These are phyloP conservation scores for Apostichopus leukothele DNA, from an alignment of 53 echinoderm and acorn worm genomes.

Conservation along the genomic window DNA sequence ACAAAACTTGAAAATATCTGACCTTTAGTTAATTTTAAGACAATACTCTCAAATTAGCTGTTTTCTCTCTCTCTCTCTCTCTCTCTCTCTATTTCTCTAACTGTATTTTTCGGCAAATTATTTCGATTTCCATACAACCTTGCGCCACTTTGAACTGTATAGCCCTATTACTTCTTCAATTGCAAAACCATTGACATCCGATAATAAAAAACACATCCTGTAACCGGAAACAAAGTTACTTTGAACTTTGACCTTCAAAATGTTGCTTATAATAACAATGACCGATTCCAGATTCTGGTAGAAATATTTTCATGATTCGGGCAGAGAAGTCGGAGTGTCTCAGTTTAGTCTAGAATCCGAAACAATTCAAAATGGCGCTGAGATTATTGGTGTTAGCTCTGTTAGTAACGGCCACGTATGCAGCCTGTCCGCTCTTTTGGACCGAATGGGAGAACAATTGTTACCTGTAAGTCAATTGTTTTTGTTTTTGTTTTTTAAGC, in stretches of 20 bases:
- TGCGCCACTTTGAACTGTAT: too few relatives aligned
- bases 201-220: background rate
- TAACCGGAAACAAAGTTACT: background rate
- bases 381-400: background rate
- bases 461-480: slow-evolving; percentile 1
- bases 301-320: background rate
- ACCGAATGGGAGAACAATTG: slow-evolving; percentile 25
- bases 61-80: too few relatives aligned
- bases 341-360: background rate
- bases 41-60: too few relatives aligned
- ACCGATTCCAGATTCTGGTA: background rate
- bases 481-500: background rate
- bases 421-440: slow-evolving; percentile 13
- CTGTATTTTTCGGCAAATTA: too few relatives aligned
- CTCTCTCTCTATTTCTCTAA: too few relatives aligned
- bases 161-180: too few relatives aligned
- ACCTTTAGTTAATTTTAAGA: too few relatives aligned
- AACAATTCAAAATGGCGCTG: slow-evolving; percentile 4
- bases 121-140: too few relatives aligned
- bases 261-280: background rate
- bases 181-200: too few relatives aligned
- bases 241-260: background rate
- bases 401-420: background rate
- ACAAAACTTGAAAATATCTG: too few relatives aligned
- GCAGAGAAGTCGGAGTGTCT: background rate